Evolutionary conservation across 2,797 vertebrate genomes (phyloP).

Genomic region (Molossus molossus): DNA sequence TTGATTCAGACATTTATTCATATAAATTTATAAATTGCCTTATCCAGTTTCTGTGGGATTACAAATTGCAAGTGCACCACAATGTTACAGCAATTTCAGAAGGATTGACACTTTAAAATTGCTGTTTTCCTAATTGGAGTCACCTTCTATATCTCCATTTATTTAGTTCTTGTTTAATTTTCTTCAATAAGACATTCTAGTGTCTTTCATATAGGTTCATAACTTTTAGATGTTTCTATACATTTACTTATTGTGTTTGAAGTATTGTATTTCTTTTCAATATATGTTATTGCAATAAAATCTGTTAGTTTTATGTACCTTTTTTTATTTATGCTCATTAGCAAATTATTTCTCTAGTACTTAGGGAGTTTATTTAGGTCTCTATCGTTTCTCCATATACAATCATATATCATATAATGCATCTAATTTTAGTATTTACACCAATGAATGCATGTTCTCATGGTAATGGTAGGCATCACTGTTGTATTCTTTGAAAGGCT

Average conservation of each 20-base stretch:
- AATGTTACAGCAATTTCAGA: background rate
- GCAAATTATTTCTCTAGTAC: background rate
- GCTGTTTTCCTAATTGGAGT: background rate
- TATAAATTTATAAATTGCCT: background rate
- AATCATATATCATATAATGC: background rate
- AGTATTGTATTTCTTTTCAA: background rate
- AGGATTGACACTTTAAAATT: background rate
- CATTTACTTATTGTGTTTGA: background rate
- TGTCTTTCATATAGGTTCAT: background rate
- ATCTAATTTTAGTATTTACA: background rate
- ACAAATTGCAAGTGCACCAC: background rate
- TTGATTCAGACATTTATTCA: constrained; percentile 31
- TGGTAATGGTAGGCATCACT: background rate
- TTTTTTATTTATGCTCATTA: background rate
- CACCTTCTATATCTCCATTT: background rate
- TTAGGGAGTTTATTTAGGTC: background rate
- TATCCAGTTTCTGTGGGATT: background rate
- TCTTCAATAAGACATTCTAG: background rate
- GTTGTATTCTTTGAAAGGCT: background rate
- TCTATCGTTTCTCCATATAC: background rate
- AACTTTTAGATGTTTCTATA: background rate
- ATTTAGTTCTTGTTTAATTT: constrained; percentile 48
- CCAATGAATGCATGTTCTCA: background rate
- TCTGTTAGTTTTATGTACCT: background rate
- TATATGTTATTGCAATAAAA: background rate